Evolutionary conservation across 2,888 invertebrate species (phyloP), one percentile per base, ranked within the genome.

Genomic region (Amphipyra berbera): DNA sequence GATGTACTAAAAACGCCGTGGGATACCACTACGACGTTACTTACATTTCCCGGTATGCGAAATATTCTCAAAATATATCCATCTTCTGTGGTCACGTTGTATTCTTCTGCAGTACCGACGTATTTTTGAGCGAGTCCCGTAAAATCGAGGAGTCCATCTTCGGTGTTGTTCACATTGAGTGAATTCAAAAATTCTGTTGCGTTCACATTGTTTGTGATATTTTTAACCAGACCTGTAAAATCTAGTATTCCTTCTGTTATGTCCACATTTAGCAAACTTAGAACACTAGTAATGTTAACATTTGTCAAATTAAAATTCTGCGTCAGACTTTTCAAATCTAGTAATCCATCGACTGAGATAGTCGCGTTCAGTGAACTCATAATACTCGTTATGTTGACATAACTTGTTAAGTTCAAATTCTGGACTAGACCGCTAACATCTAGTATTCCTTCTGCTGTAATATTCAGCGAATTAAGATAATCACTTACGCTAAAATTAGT

Each of bases 61-160:
- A 59, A 65, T 40, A 75, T 1, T 9, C 35, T 65, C n/a, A 75
- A 14, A 47, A 70, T 49, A 12, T 46, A 65, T 41, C 73, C 73
- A 8, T 75, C 76, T 33, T 57, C 47, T 10, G 76, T 73, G 8
- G 7, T 70, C 21, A 75, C 61, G 6, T 52, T 30, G 46, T 69
- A 69, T 55, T 33, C 30, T 44, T 55, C 7, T 27, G 41, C 57
- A 4, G 37, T 9, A 0, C 35, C 9, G 7, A 21, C 38, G 35
- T 70, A 57, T 35, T 75, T 75, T 21, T 35, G n/a, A 6, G 59
- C 45, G 14, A 66, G 57, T 48, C 27, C 72, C 6, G 30, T 49
- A 27, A 75, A 69, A 33, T 62, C 49, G 0, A 58, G 42, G 7
- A 15, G 13, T 3, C 47, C 66, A 30, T 62, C 54, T 44, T 56